Base-by-base conservation (phyloP, 2,797 vertebrate genomes). In the Pterois miles region DNA sequence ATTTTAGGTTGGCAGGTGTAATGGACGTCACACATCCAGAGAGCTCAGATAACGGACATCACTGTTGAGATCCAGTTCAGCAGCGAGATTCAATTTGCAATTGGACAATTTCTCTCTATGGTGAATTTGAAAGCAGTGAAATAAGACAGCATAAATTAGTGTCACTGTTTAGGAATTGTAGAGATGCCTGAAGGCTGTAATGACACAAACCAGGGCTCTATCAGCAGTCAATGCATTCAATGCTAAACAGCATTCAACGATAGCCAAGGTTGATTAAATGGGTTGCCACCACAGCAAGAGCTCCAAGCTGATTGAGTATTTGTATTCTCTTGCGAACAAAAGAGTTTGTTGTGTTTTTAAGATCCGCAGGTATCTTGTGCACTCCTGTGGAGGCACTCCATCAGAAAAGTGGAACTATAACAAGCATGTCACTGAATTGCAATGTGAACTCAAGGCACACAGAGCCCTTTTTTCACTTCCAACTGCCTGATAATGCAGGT, bases 231-330 rank as follows among this genome's bases (percentile, higher is more conserved):
- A 83, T 85, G 87, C 70, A 58, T 76, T 77, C 75, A 66, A 60
- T 60, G 56, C 66, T 86, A 73, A 88, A 84, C 86, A 71, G 83
- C 79, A 57, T 78, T 90, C 86, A 66, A 25, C 50, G 66, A 79
- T 84, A 81, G 80, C 76, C 67, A 60, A 48, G 71, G 75, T 82
- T 92, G 91, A 92, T 91, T 89, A 87, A 90, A 88, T 67, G 78
- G 81, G 78, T 75, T 84, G 79, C 74, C 9, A 54, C 64, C 62
- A 3, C 79, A 77, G 86, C 74, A 43, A 80, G 86, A 85, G 62
- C 58, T 71, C 33, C 57, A 38, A 80, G 76, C 84, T 88, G 90
- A 90, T 89, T 85, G 76, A 91, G 82, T 81, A 83, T 90, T 90
- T 88, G 86, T 89, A 86, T 88, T 82, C 80, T 71, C 50, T 27